Conservation (phyloP, 2,888 invertebrate genomes). For the Macrosiphum euphorbiae region DNA sequence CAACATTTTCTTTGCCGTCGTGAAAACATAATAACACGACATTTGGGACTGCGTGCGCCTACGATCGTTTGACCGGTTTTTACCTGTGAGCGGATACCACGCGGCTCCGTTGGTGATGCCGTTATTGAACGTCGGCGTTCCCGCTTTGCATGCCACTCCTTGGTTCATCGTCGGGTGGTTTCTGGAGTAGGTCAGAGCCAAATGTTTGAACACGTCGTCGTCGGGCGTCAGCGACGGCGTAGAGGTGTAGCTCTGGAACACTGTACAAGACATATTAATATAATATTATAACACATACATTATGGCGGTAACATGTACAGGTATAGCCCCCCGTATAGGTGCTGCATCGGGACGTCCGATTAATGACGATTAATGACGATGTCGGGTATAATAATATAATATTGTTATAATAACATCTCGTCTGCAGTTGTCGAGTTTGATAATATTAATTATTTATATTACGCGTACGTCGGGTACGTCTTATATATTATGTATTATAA, state of each 20-base stretch:
- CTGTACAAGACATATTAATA: constrained; percentile 72
- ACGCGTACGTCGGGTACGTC: not conserved
- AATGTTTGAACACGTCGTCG: constrained; percentile 76
- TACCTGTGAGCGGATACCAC: constrained; percentile 76
- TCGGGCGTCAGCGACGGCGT: constrained; percentile 76
- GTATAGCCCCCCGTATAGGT: not conserved
- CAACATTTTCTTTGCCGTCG: not conserved
- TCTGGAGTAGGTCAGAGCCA: constrained; percentile 74
- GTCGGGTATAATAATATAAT: not conserved
- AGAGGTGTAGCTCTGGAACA: constrained; percentile 88
- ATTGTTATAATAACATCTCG: not conserved
- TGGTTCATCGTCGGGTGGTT: constrained; percentile 75
- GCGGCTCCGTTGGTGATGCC: constrained; percentile 80
- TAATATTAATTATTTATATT: not conserved
- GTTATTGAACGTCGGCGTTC: constrained; percentile 72
- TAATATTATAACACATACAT: not conserved
- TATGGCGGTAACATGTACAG: not conserved
- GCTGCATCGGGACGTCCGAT: not conserved
- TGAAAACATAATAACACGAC: not conserved
- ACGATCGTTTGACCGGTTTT: constrained; percentile 37
- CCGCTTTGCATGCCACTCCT: constrained; percentile 72
- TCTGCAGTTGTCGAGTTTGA: not conserved
- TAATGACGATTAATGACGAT: not conserved
- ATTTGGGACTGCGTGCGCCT: not conserved
- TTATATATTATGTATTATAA: not conserved